A percentile compares a stretch with the other conserved stretches of the same genome.
These are phyloP conservation scores for Uloborus plumipes DNA, from an alignment of 2,888 invertebrate species.

Conservation along the genomic window DNA sequence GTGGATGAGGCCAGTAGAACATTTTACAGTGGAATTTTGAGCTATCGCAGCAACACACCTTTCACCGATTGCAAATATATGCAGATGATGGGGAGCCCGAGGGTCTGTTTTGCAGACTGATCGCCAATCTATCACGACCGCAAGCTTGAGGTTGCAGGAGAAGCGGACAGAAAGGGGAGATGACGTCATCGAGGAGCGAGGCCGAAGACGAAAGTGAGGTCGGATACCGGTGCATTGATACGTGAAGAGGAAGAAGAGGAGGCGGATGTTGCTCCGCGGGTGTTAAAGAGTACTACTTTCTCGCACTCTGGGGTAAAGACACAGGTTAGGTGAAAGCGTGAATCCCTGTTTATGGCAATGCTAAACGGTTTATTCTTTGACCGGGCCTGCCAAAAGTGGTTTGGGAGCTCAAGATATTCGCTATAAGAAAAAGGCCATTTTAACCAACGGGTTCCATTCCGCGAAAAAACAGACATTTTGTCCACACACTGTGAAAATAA, in stretches of 20 bases:
- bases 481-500: too few relatives aligned
- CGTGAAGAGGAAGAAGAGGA: constrained; percentile 33
- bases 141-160: constrained; percentile 35
- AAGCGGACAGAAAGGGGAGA: constrained; percentile 16
- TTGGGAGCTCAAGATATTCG: too few relatives aligned
- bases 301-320: background rate
- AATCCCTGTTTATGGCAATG: too few relatives aligned
- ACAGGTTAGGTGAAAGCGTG: too few relatives aligned
- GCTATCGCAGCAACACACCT: background rate
- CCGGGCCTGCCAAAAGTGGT: too few relatives aligned
- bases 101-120: constrained; percentile 15
- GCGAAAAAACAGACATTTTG: too few relatives aligned
- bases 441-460: too few relatives aligned
- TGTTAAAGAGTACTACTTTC: constrained; percentile 8
- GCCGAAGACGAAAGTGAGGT: constrained; percentile 51
- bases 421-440: too few relatives aligned
- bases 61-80: constrained; percentile 4
- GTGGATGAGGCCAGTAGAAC: too few relatives aligned
- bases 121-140: constrained; percentile 39
- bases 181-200: constrained; percentile 46
- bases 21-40: too few relatives aligned
- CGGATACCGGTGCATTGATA: constrained; percentile 25
- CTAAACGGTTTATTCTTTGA: too few relatives aligned
- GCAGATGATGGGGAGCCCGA: constrained; percentile 14
- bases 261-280: constrained; percentile 11